A percentile compares a stretch with the other conserved stretches of the same genome.
Conservation (phyloP, 2,113 vertebrate genomes). For the Urocynchramus pylzowi region DNA sequence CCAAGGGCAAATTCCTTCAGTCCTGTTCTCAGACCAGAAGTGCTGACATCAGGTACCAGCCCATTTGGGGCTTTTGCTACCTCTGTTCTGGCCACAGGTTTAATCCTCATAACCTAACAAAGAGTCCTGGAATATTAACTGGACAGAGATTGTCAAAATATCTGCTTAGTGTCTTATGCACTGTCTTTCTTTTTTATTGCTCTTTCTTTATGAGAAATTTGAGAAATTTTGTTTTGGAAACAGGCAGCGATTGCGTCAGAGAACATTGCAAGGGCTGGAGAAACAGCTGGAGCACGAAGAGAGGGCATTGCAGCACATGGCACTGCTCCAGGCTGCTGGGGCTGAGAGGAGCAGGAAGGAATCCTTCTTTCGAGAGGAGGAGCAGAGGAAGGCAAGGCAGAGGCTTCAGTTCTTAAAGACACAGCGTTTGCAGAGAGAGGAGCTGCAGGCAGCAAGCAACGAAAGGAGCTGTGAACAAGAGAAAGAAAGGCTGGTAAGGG, state of each 20-base stretch:
- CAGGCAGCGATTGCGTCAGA: constrained; percentile 37
- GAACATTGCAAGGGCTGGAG: constrained; percentile 30
- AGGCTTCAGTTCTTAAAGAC: constrained; percentile 37
- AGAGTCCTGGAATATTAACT: not conserved
- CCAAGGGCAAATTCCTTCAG: not conserved
- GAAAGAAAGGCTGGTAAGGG: constrained; percentile 33
- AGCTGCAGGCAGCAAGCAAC: not conserved
- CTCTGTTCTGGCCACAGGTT: not conserved
- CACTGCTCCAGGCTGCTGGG: constrained; percentile 29
- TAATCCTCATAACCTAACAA: not conserved
- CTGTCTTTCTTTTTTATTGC: not conserved
- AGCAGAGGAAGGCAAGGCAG: constrained; percentile 19
- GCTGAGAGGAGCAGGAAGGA: constrained; percentile 43
- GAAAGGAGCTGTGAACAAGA: not conserved
- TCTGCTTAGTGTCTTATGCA: not conserved
- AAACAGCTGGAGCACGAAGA: constrained; percentile 47
- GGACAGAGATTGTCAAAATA: not conserved
- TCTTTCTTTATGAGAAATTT: not conserved
- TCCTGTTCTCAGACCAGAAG: not conserved
- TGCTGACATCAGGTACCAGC: not conserved
- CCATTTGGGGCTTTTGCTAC: not conserved
- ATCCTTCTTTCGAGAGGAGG: not conserved
- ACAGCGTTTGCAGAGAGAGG: not conserved
- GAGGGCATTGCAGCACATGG: not conserved
- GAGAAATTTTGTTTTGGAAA: constrained; percentile 40